phyloP scores from a whole-genome alignment of 2,888 invertebrate genomes.

The Zygothrica quintamaculata region DNA sequence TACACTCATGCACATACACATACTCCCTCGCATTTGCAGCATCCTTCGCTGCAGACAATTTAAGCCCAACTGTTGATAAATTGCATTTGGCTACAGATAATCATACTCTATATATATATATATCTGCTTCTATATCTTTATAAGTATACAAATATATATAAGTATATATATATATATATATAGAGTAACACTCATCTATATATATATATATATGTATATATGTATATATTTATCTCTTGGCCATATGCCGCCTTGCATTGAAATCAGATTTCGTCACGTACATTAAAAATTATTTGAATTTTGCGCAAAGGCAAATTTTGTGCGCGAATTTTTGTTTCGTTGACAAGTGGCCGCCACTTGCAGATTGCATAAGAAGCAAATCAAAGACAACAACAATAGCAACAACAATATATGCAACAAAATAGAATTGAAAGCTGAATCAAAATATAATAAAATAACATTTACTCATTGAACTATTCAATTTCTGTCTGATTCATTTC shows the following conservation, averaged over 20 bases:
- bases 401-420: constrained; percentile 4
- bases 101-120: constrained; percentile 20
- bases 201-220: background rate
- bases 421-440: background rate
- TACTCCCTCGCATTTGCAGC: constrained; percentile 28
- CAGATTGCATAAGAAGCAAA: constrained; percentile 51
- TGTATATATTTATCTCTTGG: constrained; percentile 38
- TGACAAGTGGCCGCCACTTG: constrained; percentile 65
- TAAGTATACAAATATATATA: background rate
- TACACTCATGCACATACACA: background rate
- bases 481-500: too few species aligned
- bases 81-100: constrained; percentile 72
- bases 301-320: constrained; percentile 31
- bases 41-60: constrained; percentile 73
- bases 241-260: constrained; percentile 54
- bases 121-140: background rate
- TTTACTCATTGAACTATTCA: too few species aligned
- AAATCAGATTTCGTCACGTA: constrained; percentile 78
- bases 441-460: background rate
- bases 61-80: constrained; percentile 78
- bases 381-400: constrained; percentile 4
- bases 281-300: constrained; percentile 71
- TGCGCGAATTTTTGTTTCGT: constrained; percentile 22
- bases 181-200: constrained; percentile 5
- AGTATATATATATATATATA: background rate